A percentile compares a stretch with the other conserved stretches of the same genome.
These are phyloP conservation scores for Serrognathus titanus DNA, from an alignment of 2,888 invertebrate genomes.

Conservation along the genomic window DNA sequence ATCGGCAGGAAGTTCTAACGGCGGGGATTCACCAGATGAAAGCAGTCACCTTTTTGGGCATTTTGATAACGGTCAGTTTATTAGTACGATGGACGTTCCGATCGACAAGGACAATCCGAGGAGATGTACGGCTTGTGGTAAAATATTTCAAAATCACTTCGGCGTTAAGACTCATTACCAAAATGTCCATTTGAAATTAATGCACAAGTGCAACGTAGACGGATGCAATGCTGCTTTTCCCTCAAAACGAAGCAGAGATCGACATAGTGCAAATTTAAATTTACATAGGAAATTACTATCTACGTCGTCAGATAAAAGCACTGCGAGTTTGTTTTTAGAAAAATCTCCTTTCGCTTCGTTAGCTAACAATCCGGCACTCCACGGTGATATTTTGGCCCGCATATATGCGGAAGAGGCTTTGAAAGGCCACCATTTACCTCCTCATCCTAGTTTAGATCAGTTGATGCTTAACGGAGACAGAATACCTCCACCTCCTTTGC, in stretches of 20 bases:
- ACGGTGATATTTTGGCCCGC: slow-evolving; percentile 75
- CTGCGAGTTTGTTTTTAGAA: slow-evolving; percentile 48
- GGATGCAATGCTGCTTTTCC: slow-evolving; percentile 95
- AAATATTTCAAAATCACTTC: slow-evolving; percentile 90
- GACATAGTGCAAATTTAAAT: slow-evolving; percentile 88
- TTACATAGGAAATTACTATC: slow-evolving; percentile 86
- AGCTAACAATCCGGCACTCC: slow-evolving; percentile 62
- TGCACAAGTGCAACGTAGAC: slow-evolving; percentile 93
- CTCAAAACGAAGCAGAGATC: slow-evolving; percentile 86
- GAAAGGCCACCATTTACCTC: slow-evolving; percentile 50
- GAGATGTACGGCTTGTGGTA: slow-evolving; percentile 88
- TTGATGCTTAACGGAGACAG: slow-evolving; percentile 51
- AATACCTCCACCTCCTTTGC: slow-evolving; percentile 56
- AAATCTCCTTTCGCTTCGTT: slow-evolving; percentile 55
- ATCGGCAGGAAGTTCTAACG: slow-evolving; percentile 57
- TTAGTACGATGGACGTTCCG: slow-evolving; percentile 77
- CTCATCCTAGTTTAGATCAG: slow-evolving; percentile 50
- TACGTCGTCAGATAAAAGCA: slow-evolving; percentile 57
- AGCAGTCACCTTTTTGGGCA: slow-evolving; percentile 63
- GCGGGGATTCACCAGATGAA: slow-evolving; percentile 58
- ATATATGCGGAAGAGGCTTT: slow-evolving; percentile 73
- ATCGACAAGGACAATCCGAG: slow-evolving; percentile 89
- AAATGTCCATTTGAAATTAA: slow-evolving; percentile 90
- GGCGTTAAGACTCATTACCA: slow-evolving; percentile 93
- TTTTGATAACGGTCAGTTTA: slow-evolving; percentile 71